Evolutionary conservation across 2,797 vertebrate species (phyloP), one percentile per base, ranked within the genome.

Genomic region (Emydoidea blandingii): DNA sequence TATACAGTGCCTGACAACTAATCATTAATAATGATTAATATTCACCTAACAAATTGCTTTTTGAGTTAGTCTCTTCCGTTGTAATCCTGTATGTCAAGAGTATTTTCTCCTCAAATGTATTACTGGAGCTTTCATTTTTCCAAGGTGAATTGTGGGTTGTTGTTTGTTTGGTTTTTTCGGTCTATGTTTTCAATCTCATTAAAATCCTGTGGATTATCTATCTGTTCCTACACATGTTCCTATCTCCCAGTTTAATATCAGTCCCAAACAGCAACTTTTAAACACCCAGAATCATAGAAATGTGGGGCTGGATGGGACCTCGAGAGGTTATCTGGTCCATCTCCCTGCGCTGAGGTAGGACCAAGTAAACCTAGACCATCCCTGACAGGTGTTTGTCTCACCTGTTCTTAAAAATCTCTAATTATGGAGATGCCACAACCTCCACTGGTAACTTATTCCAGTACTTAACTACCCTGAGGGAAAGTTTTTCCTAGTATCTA

Each of bases 21-120:
- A 65, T 72, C 86, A 83, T 86, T 89, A 93, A 53, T 81, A 89
- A 82, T 47, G 6, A 59, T 47, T 19, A 82, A 72, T 76, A 3
- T 44, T 81, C 31, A 81, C 56, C 44, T 78, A 91, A 85, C 27
- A 92, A 72, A 94, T 72, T 85, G 29, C 19, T 93, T 94, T 92
- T 44, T 79, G 79, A 23, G 5, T 72, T 16, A 59, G 2, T 57
- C 27, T 94, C 81, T 44, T 57, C 8, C n/a, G 37, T 21, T 56
- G 4, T 44, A 50, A 78, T 90, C 34, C 25, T 3, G 11, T 37
- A 80, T 72, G 83, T 94, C 18, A 81, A 54, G 74, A 78, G 11
- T 5, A 68, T 56, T 95, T 68, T 80, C 41, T 89, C 37, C 53
- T 76, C 11, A 90, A 82, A 86, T n/a, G 52, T 87, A 14, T 79